Percentiles rank a stretch among this genome's conserved stretches.
Conservation (phyloP, 1,140 invertebrate genomes). For the Epicauta chinensis region DNA sequence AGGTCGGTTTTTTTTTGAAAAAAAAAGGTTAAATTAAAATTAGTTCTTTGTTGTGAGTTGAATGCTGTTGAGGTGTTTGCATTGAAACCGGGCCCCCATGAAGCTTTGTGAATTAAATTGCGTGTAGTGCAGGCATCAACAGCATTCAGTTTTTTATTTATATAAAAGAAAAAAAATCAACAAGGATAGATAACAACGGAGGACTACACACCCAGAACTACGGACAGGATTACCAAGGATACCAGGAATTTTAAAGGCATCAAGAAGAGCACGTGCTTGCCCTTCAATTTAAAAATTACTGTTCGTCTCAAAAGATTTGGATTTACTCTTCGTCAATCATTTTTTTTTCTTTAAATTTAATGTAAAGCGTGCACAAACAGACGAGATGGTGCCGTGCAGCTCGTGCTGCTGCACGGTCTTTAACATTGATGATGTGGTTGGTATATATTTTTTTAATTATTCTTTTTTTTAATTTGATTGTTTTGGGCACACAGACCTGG, state of each 20-base stretch:
- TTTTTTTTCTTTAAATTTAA: not conserved
- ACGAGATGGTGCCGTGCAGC: conserved; percentile 37
- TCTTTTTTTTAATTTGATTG: not conserved
- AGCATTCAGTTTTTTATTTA: conserved; percentile 30
- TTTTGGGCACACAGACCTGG: conserved; percentile 80
- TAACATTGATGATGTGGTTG: conserved; percentile 30
- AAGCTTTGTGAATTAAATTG: conserved; percentile 40
- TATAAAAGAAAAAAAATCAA: not conserved
- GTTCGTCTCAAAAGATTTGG: conserved; percentile 6
- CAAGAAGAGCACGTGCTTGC: conserved; percentile 23
- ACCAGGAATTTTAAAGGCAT: not conserved
- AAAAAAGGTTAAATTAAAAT: too few species aligned
- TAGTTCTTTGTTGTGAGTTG: conserved; percentile 11
- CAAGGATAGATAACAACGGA: conserved; percentile 15
- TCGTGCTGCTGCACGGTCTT: conserved; percentile 46
- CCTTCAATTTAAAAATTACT: conserved; percentile 4
- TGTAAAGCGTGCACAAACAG: conserved; percentile 41
- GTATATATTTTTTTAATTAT: not conserved
- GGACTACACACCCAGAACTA: conserved; percentile 36
- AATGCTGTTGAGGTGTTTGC: conserved; percentile 40
- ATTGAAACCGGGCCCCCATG: conserved; percentile 31
- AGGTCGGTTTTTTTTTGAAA: too few species aligned
- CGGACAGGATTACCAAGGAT: conserved; percentile 2
- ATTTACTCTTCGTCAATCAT: not conserved
- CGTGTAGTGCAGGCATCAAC: conserved; percentile 49